Conservation (phyloP, 2,113 vertebrate genomes). For the Lates calcarifer region DNA sequence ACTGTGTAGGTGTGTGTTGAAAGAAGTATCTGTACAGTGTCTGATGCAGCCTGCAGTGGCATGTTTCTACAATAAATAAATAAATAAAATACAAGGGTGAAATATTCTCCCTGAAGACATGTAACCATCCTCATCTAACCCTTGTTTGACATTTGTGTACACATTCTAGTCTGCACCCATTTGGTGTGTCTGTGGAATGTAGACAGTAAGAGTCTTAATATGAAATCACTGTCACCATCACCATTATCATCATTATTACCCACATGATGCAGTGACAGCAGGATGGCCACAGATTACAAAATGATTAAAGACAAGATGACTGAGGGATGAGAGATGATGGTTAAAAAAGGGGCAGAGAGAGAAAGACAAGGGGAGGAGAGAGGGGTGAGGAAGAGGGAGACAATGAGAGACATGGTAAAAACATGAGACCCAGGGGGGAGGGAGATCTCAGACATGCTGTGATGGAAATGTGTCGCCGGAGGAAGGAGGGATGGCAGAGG, state of each 20-base stretch:
- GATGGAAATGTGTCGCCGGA: conserved; percentile 38
- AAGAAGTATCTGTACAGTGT: conserved; percentile 33
- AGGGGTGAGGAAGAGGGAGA: conserved; percentile 12
- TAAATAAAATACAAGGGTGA: conserved; percentile 22
- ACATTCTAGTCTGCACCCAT: conserved; percentile 22
- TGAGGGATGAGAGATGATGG: conserved; percentile 35
- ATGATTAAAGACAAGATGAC: conserved; percentile 59
- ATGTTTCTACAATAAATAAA: conserved; percentile 35
- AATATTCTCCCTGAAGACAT: conserved; percentile 24
- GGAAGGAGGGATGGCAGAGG: conserved; percentile 39
- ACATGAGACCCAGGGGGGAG: conserved; percentile 6
- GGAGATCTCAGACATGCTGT: conserved; percentile 5
- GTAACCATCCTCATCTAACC: not conserved
- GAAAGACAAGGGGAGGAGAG: conserved; percentile 10
- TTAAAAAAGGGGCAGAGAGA: conserved; percentile 22
- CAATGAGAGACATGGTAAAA: conserved; percentile 7
- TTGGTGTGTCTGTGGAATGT: conserved; percentile 29
- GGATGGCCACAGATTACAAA: conserved; percentile 56
- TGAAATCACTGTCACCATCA: conserved; percentile 52
- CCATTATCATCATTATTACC: conserved; percentile 59
- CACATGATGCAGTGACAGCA: conserved; percentile 62
- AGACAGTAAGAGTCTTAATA: conserved; percentile 49
- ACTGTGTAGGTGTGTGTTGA: conserved; percentile 4
- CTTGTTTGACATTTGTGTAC: conserved; percentile 28
- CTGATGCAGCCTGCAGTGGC: conserved; percentile 10